Evolutionary conservation across 2,797 vertebrate species (phyloP), one percentile per base, ranked within the genome.

Genomic region (Bradypodion ventrale): DNA sequence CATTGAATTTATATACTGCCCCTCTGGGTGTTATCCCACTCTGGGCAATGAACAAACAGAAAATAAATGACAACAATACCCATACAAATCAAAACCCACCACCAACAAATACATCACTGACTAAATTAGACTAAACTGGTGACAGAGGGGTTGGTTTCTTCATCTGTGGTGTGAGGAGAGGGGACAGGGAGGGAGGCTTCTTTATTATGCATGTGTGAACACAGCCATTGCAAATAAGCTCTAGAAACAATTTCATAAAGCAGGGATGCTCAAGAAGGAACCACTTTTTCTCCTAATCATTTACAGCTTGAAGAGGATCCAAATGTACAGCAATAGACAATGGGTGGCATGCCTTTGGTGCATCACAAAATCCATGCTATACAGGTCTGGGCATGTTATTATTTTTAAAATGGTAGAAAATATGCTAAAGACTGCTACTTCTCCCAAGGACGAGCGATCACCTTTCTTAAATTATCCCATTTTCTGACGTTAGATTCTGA

Each of bases 201-300:
- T 75, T 85, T 89, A 85, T 80, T 87, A 91, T 85, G 3, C 90
- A 88, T 21, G 90, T 94, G 93, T 90, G 91, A 93, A 90, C 77
- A 76, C 94, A 96, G 95, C 94, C 93, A 95, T 92, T 96, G 81
- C 91, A 87, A 94, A 96, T 96, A 91, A 95, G 94, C 92, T 90
- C 63, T 37, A 81, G 91, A 66, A 93, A 93, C 87, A 92, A 91
- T 94, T 94, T 95, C 90, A 93, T 82, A 59, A 94, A 15, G 46
- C 88, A 91, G 90, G 86, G 44, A 35, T 84, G 94, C 94, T 93
- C 92, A 93, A n/a, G 82, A 93, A 85, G 91, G 89, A 91, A 68
- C 12, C 75, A 93, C 89, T 92, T 93, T 93, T 89, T 89, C 93
- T 95, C 94, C 94, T 94, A 95, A 96, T 94, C 92, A 93, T 94